Evolutionary conservation across 2,888 invertebrate species (phyloP), one percentile per base, ranked within the genome.

Genomic region (Coremacera marginata): DNA sequence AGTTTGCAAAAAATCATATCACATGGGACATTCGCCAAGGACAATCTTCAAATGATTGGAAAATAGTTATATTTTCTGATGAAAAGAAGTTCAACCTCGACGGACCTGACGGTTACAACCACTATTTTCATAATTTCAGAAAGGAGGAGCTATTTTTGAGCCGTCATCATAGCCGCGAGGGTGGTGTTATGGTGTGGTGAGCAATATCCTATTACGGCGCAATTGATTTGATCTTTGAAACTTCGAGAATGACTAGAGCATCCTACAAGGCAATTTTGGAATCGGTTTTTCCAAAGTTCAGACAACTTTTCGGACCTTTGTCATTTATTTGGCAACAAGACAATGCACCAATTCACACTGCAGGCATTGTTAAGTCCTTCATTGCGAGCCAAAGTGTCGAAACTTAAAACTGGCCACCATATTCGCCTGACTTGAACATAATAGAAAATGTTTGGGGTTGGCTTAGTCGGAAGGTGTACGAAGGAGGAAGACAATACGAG

Each of bases 181-280:
- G 70, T 60, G 65, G 79, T 19, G 60, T 78, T 60, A 68, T 79
- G 75, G 78, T 77, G n/a, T 79, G 80, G 79, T 79, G 77, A 70
- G 75, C 78, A 67, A 78, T 79, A 62, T 78, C 77, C 34, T 79
- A 75, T 60, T 81, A 78, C 75, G 80, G 79, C 37, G 57, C 75
- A 27, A 76, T 68, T 70, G 76, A 76, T 55, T 62, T 76, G 31
- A 75, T 78, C 57, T 79, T 80, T 71, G 44, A 77, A 37, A 76
- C 76, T 52, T 63, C 60, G 55, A 77, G 70, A 68, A 80, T 78
- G 72, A 77, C 72, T 67, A 74, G 60, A 60, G 75, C 55, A 51
- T 63, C 16, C 37, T 72, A 79, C 74, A 77, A 75, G 73, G 55
- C 55, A 11, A 31, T 31, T 31, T 31, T 31, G 31, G 77, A 80